phyloP scores from a whole-genome alignment of 1,140 invertebrate genomes.

The Plutomurus gul region DNA sequence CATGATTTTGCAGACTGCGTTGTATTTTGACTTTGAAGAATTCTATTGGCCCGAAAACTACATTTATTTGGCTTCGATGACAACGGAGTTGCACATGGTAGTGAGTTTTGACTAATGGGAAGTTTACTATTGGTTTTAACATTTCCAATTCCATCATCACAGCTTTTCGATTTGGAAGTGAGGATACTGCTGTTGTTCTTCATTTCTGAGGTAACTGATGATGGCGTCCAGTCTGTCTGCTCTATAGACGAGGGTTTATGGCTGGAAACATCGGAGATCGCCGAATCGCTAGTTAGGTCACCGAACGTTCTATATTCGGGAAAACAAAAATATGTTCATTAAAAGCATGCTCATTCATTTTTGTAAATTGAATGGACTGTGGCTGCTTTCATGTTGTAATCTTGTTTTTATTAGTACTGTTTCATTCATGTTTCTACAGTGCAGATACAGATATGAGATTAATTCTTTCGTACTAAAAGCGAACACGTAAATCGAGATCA shows the following conservation, averaged over 20 bases:
- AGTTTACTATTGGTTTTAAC: background rate
- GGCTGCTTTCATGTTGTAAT: no score
- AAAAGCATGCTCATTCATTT: background rate
- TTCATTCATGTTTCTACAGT: no score
- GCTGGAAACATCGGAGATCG: conserved; percentile 42
- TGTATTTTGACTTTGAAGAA: conserved; percentile 1
- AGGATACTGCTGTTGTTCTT: background rate
- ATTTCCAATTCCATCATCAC: conserved; percentile 1
- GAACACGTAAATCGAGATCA: no score
- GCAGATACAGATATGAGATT: no score
- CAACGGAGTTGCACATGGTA: background rate
- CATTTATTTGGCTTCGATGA: conserved; percentile 12
- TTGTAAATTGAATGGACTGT: background rate
- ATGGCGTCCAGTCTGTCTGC: background rate
- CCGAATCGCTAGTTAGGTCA: conserved; percentile 43
- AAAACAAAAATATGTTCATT: background rate
- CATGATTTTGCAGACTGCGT: background rate
- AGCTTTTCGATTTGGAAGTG: background rate
- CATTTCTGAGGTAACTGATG: background rate
- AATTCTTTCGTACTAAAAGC: no score
- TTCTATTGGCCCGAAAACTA: conserved; percentile 15
- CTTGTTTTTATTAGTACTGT: no score
- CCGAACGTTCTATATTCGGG: background rate
- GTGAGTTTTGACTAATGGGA: conserved; percentile 1
- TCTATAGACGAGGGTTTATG: conserved; percentile 30